Evolutionary conservation across 2,113 vertebrate genomes (phyloP), one percentile per base, ranked within the genome.

Genomic region (Takifugu flavidus): DNA sequence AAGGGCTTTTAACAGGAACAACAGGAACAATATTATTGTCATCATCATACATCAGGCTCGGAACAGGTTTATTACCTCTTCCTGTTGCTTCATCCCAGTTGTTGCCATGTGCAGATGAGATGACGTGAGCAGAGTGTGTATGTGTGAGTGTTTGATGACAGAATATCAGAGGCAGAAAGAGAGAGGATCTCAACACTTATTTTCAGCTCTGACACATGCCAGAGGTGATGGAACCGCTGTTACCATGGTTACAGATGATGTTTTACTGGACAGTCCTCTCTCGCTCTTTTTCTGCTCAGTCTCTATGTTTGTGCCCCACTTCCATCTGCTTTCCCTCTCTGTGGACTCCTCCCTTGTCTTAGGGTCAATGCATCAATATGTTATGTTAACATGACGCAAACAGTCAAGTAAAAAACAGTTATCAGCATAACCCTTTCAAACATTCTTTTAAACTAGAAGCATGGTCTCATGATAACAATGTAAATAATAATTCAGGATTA

Each of bases 171-270:
- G 15, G 15, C 13, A 15, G 45, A 46, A n/a, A 15, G 14, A n/a
- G 45, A 15, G 34, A 4, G 25, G 0, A 4, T 8, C 26, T 31
- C 29, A 65, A 56, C 68, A 55, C 39, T 11, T 57, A 76, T 83
- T 83, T 88, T 65, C 62, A 79, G 69, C 74, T 71, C 59, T 74
- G 62, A 83, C 78, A 72, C 59, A 25, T 56, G 66, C 51, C 62
- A 71, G 45, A 77, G 67, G 76, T 74, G 70, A 78, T 27, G 76
- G 65, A 68, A 78, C 65, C 49, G 60, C 74, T 77, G 84, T 88
- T 90, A 80, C 83, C 72, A 89, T 90, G 87, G 87, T 47, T 14
- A 47, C 45, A 14, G 45, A 7, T 47, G 45, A 87, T 65, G 62
- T 80, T 82, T 74, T 70, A 59, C 15, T 25, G 45, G n/a, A 47